These are phyloP conservation scores for Cephus spinipes DNA, from an alignment of 2,888 invertebrate species.

Conservation along the genomic window DNA sequence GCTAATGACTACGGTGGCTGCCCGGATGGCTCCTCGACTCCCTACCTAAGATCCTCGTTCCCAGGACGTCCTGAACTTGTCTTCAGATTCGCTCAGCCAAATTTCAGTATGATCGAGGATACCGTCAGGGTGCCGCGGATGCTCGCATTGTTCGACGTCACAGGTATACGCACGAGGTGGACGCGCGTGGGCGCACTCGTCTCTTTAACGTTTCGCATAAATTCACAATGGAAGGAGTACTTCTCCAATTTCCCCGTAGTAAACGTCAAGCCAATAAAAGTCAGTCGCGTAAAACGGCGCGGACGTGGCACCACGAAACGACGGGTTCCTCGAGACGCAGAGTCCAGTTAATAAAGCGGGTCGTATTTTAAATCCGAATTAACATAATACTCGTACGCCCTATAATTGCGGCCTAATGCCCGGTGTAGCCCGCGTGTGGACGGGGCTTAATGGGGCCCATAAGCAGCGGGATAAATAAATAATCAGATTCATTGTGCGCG, in stretches of 20 bases:
- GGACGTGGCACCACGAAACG: background rate
- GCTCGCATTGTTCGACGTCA: background rate
- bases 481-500: conserved; percentile 44
- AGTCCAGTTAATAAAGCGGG: conserved; percentile 30
- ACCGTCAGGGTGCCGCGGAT: background rate
- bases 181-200: conserved; percentile 54
- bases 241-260: conserved; percentile 52
- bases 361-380: conserved; percentile 35
- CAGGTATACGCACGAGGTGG: background rate
- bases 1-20: conserved; percentile 56
- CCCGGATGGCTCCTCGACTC: conserved; percentile 19
- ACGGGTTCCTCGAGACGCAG: conserved; percentile 2
- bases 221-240: conserved; percentile 37
- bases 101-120: background rate
- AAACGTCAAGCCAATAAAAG: conserved; percentile 40
- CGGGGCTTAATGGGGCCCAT: conserved; percentile 36
- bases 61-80: background rate
- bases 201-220: conserved; percentile 55
- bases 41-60: conserved; percentile 29
- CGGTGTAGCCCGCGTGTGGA: conserved; percentile 33
- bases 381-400: conserved; percentile 42
- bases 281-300: conserved; percentile 7
- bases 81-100: background rate
- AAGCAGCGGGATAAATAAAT: conserved; percentile 45
- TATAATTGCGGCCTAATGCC: conserved; percentile 44